Conservation (phyloP, 1,140 invertebrate species). For the Drosophila melanica region DNA sequence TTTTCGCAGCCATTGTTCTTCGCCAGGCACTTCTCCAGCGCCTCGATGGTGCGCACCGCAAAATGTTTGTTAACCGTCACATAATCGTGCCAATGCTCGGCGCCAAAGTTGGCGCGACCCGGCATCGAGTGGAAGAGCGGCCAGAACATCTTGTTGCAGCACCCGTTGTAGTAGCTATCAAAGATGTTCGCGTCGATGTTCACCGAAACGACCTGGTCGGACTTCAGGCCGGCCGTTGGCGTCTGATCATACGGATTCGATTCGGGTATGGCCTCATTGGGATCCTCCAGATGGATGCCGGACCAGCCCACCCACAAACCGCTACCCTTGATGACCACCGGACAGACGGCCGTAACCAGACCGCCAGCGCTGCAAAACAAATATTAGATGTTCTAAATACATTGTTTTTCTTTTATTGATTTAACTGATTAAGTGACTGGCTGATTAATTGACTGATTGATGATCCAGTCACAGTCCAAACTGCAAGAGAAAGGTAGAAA, state of each 20-base stretch:
- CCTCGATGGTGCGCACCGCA: constrained; percentile 90
- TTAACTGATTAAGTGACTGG: not conserved
- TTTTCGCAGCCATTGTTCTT: constrained; percentile 85
- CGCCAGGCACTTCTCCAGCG: constrained; percentile 87
- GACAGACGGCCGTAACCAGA: constrained; percentile 94
- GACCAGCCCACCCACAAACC: constrained; percentile 96
- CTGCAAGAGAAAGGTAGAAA: no score
- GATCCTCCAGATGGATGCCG: constrained; percentile 90
- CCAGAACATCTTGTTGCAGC: constrained; percentile 96
- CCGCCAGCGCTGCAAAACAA: constrained; percentile 89
- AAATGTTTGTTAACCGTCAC: constrained; percentile 92
- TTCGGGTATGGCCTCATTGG: constrained; percentile 91
- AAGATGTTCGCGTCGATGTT: constrained; percentile 90
- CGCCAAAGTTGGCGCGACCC: constrained; percentile 90
- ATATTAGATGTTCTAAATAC: not conserved
- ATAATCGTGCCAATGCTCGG: constrained; percentile 93
- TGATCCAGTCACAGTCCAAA: no score
- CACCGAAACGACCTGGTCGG: constrained; percentile 92
- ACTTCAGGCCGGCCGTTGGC: constrained; percentile 92
- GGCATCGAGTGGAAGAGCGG: constrained; percentile 96
- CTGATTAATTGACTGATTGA: not conserved
- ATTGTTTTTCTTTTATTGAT: no score
- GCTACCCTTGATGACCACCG: constrained; percentile 92
- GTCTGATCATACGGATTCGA: constrained; percentile 93
- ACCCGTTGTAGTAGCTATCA: constrained; percentile 95